phyloP scores from a whole-genome alignment of 2,797 vertebrate genomes.

The Onychomys arenicola region DNA sequence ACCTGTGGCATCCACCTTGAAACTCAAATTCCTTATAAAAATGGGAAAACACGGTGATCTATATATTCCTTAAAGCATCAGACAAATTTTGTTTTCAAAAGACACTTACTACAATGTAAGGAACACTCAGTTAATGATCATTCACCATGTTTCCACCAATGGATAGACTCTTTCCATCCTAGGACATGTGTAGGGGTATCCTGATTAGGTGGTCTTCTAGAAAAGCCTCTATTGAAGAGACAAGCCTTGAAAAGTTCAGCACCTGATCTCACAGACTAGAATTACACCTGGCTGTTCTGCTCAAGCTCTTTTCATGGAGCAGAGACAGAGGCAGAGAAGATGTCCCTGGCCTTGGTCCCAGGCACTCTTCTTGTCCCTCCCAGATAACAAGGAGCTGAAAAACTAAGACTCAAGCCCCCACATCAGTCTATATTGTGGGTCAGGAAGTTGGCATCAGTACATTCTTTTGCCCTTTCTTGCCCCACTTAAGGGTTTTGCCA shows the following conservation, averaged over 20 bases:
- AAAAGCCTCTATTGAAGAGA: not conserved
- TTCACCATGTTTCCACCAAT: not conserved
- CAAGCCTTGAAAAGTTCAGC: not conserved
- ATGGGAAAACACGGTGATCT: no score
- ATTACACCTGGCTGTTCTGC: accelerated
- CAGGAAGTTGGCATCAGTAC: not conserved
- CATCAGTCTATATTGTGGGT: not conserved
- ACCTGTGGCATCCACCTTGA: not conserved
- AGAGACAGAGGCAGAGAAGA: not conserved
- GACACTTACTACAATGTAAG: not conserved
- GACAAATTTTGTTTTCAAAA: not conserved
- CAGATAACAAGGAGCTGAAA: not conserved
- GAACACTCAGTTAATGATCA: not conserved
- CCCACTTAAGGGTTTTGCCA: not conserved
- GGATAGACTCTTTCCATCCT: not conserved
- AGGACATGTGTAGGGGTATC: not conserved
- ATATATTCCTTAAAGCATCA: not conserved
- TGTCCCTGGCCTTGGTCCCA: not conserved
- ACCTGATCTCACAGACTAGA: not conserved
- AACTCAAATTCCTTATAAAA: not conserved
- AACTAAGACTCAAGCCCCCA: not conserved
- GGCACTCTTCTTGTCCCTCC: not conserved
- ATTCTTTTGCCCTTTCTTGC: no score
- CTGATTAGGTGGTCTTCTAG: not conserved
- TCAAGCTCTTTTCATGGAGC: not conserved